phyloP scores from a whole-genome alignment of 2,888 invertebrate genomes.

The Drosophila multiciliata region DNA sequence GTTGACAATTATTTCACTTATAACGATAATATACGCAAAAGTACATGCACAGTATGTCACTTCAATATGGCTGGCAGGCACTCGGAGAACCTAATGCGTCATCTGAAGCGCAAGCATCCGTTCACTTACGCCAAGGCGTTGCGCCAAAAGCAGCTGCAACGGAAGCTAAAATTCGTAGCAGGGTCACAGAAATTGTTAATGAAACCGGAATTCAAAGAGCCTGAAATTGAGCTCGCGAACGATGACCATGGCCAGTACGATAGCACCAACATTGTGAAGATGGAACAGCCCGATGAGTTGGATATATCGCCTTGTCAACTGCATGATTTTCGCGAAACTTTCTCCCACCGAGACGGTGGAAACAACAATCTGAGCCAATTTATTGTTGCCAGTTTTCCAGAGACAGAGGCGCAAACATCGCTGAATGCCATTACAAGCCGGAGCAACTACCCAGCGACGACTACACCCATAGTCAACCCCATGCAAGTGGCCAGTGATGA shows the following conservation, averaged over 20 bases:
- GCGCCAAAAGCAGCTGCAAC: slow-evolving; percentile 42
- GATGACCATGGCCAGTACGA: slow-evolving; percentile 33
- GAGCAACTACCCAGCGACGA: neutral
- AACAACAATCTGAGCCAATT: slow-evolving; percentile 22
- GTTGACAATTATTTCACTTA: slow-evolving; percentile 60
- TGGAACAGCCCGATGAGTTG: slow-evolving; percentile 41
- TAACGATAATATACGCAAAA: slow-evolving; percentile 62
- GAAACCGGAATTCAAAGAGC: slow-evolving; percentile 38
- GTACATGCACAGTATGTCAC: slow-evolving; percentile 59
- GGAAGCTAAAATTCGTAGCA: slow-evolving; percentile 44
- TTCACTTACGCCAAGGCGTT: slow-evolving; percentile 46
- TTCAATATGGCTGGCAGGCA: slow-evolving; percentile 65
- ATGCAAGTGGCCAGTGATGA: slow-evolving; percentile 33
- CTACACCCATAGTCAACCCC: neutral
- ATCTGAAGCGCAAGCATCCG: slow-evolving; percentile 63
- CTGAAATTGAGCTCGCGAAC: slow-evolving; percentile 12
- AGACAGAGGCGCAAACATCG: neutral
- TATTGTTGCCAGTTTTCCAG: slow-evolving; percentile 10
- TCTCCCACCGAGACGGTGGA: slow-evolving; percentile 3
- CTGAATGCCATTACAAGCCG: neutral
- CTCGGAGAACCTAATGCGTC: slow-evolving; percentile 66
- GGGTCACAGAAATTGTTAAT: slow-evolving; percentile 45
- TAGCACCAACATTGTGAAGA: slow-evolving; percentile 39
- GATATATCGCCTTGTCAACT: slow-evolving; percentile 4
- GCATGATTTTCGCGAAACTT: slow-evolving; percentile 8